Percentiles rank a stretch among this genome's conserved stretches.
These are phyloP conservation scores for Flexamia atlantica DNA, from an alignment of 2,888 invertebrate genomes.

Conservation along the genomic window DNA sequence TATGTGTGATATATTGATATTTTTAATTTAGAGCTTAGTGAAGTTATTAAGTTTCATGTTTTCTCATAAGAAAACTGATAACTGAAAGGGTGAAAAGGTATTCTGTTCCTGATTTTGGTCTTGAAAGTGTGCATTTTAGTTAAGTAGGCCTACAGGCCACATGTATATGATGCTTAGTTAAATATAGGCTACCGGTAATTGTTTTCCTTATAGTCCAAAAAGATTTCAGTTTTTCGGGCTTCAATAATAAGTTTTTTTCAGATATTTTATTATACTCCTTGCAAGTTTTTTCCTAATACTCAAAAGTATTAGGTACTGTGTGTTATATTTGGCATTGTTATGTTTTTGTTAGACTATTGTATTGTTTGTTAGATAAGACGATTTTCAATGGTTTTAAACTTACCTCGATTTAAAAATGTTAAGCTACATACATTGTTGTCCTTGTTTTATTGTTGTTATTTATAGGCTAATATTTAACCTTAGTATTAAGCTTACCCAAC, in stretches of 20 bases:
- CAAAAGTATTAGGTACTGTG: conserved; percentile 10
- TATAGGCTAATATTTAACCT: too few relatives aligned
- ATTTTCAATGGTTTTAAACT: conserved; percentile 26
- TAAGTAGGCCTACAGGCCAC: conserved; percentile 26
- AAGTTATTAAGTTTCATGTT: conserved; percentile 26
- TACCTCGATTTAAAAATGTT: conserved; percentile 26
- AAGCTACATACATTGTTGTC: too few relatives aligned
- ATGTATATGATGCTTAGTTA: conserved; percentile 18
- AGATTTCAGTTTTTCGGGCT: conserved; percentile 26
- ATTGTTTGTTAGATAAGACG: conserved; percentile 23
- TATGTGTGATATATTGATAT: conserved; percentile 24
- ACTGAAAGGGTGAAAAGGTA: conserved; percentile 22
- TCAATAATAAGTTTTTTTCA: conserved; percentile 26
- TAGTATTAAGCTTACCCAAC: too few relatives aligned
- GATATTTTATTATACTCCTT: conserved; percentile 26
- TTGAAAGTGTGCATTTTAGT: conserved; percentile 23
- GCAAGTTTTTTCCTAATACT: conserved; percentile 22
- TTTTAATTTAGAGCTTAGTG: conserved; percentile 21
- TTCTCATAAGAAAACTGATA: conserved; percentile 21
- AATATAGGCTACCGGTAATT: conserved; percentile 18
- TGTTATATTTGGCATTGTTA: conserved; percentile 26
- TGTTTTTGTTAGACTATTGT: conserved; percentile 21
- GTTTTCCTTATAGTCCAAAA: conserved; percentile 19
- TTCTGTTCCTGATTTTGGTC: conserved; percentile 10
- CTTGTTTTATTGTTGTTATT: too few relatives aligned